Evolutionary conservation across 2,113 vertebrate genomes (phyloP).

Genomic region (Regulus satrapa): DNA sequence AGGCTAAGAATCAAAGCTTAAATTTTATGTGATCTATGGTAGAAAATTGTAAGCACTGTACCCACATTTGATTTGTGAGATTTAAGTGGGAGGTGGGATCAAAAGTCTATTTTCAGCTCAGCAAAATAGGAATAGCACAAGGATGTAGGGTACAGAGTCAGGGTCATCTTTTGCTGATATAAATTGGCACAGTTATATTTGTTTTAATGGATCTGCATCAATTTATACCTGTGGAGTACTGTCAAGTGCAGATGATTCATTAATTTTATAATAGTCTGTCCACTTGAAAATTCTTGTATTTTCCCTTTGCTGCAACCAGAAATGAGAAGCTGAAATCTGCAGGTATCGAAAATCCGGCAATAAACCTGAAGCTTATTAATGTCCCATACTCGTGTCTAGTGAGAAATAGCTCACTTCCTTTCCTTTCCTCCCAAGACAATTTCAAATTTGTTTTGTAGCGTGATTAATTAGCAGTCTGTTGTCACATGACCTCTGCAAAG

Average conservation of each 20-base stretch:
- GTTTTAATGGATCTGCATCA: not conserved
- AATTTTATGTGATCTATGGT: not conserved
- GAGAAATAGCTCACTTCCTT: not conserved
- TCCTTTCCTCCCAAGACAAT: not conserved
- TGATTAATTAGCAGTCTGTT: not conserved
- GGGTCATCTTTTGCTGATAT: not conserved
- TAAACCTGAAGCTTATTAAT: not conserved
- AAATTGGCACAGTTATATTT: not conserved
- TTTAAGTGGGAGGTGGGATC: not conserved
- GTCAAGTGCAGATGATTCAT: not conserved
- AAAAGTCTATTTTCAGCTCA: not conserved
- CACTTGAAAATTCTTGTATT: not conserved
- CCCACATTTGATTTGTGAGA: not conserved
- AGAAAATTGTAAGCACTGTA: not conserved
- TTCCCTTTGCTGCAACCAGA: not conserved
- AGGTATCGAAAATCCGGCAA: not conserved
- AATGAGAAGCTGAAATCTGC: not conserved
- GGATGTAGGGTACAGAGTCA: not conserved
- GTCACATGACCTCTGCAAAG: not conserved
- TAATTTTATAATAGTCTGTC: not conserved
- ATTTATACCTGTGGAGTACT: not conserved
- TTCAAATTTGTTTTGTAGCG: not conserved
- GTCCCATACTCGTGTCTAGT: fast-evolving
- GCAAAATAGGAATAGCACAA: not conserved
- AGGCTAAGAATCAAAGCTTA: not conserved